phyloP scores from a whole-genome alignment of 2,113 vertebrate genomes.

The Zingel zingel region DNA sequence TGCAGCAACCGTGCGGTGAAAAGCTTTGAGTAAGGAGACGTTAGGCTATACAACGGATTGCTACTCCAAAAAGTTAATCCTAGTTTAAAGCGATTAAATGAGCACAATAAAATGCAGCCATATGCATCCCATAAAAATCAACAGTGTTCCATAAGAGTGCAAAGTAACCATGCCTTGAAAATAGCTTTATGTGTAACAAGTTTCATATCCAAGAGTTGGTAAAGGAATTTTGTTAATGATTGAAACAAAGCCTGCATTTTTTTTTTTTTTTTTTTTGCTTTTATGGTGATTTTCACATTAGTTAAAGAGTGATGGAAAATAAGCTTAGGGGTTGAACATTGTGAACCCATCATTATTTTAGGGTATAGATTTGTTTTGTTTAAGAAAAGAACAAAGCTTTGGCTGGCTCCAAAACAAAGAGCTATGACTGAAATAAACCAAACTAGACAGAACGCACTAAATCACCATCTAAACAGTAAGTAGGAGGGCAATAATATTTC shows the following conservation, averaged over 20 bases:
- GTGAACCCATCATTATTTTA: constrained; percentile 30
- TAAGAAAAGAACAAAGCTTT: constrained; percentile 14
- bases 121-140: constrained; percentile 76
- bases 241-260: constrained; percentile 48
- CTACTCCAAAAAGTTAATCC: constrained; percentile 74
- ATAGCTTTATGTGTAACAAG: constrained; percentile 62
- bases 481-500: constrained; percentile 66
- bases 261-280: constrained; percentile 2
- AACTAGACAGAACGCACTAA: constrained; percentile 45
- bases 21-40: constrained; percentile 34
- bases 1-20: constrained; percentile 46
- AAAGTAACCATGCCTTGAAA: constrained; percentile 71
- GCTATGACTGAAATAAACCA: constrained; percentile 45
- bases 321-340: constrained; percentile 1
- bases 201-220: constrained; percentile 48
- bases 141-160: constrained; percentile 73
- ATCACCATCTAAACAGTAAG: constrained; percentile 59
- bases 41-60: constrained; percentile 54
- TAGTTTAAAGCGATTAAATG: constrained; percentile 76
- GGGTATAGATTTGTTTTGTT: constrained; percentile 26
- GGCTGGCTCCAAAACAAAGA: neutral
- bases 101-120: constrained; percentile 76
- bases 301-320: constrained; percentile 22
- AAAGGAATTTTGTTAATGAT: constrained; percentile 55
- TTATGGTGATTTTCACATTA: constrained; percentile 14